A percentile compares a stretch with the other conserved stretches of the same genome.
phyloP scores from a whole-genome alignment of 1,140 invertebrate species.

The Acromyrmex heyeri region DNA sequence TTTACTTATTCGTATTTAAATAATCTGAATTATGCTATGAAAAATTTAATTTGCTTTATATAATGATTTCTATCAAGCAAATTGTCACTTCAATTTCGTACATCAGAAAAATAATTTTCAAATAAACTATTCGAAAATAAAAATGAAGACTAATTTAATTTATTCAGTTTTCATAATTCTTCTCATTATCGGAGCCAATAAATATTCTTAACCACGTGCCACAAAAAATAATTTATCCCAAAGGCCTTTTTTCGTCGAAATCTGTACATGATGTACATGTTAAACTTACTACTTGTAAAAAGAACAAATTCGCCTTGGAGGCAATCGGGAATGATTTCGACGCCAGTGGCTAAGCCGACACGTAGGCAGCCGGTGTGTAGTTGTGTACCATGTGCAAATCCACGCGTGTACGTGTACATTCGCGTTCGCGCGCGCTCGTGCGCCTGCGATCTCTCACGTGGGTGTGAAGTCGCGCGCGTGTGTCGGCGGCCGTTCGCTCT shows the following conservation, averaged over 20 bases:
- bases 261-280: neutral
- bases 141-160: neutral
- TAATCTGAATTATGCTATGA: neutral
- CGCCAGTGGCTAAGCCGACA: conserved; percentile 75
- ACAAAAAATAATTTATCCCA: neutral
- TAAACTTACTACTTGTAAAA: neutral
- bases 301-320: neutral
- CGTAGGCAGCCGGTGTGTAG: conserved; percentile 68
- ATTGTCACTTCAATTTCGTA: neutral
- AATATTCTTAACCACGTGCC: neutral
- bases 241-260: neutral
- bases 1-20: too few relatives aligned
- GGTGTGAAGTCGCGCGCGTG: conserved; percentile 45
- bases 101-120: neutral
- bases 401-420: conserved; percentile 12
- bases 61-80: neutral
- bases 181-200: neutral
- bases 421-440: neutral
- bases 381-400: conserved; percentile 55
- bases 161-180: neutral
- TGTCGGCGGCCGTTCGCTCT: conserved; percentile 31
- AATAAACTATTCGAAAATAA: neutral
- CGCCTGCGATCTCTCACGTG: conserved; percentile 50
- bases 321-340: conserved; percentile 38
- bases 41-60: neutral